A percentile compares a stretch with the other conserved stretches of the same genome.
phyloP scores from a whole-genome alignment of 1,140 invertebrate genomes.

The Camponotus floridanus region DNA sequence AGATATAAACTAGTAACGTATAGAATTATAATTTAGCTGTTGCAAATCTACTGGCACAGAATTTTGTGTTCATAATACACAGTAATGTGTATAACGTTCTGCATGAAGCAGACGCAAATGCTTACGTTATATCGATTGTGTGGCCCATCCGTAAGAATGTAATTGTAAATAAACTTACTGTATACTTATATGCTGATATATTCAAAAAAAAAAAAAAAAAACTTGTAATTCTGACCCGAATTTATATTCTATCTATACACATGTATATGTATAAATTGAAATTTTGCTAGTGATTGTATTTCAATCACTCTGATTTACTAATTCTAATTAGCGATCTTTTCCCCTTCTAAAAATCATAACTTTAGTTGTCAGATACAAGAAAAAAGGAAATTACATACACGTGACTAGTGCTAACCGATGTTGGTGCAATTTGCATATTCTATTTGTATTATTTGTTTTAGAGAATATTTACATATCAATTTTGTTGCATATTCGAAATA shows the following conservation, averaged over 20 bases:
- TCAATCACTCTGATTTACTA: neutral
- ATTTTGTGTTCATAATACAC: slow-evolving; percentile 51
- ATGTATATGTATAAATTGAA: slow-evolving; percentile 31
- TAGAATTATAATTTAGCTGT: slow-evolving; percentile 44
- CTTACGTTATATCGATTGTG: slow-evolving; percentile 43
- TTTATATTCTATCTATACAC: slow-evolving; percentile 49
- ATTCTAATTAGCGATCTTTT: slow-evolving; percentile 3
- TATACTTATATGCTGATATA: slow-evolving; percentile 77
- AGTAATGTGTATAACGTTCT: slow-evolving; percentile 25
- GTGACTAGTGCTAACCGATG: slow-evolving; percentile 24
- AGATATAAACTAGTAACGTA: neutral
- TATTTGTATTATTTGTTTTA: slow-evolving; percentile 27
- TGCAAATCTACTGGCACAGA: slow-evolving; percentile 31
- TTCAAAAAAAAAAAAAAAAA: slow-evolving; percentile 46
- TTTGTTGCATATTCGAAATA: slow-evolving; percentile 22
- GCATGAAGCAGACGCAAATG: slow-evolving; percentile 35
- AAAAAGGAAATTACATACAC: neutral
- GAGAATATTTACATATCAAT: slow-evolving; percentile 50
- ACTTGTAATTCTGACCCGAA: slow-evolving; percentile 48
- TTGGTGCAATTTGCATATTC: slow-evolving; percentile 31
- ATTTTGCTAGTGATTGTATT: slow-evolving; percentile 12
- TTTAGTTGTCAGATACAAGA: slow-evolving; percentile 30
- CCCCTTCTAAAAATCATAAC: neutral
- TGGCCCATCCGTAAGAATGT: slow-evolving; percentile 75
- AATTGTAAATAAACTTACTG: slow-evolving; percentile 84